phyloP scores from a whole-genome alignment of 2,113 vertebrate species.

The Eptesicus fuscus region DNA sequence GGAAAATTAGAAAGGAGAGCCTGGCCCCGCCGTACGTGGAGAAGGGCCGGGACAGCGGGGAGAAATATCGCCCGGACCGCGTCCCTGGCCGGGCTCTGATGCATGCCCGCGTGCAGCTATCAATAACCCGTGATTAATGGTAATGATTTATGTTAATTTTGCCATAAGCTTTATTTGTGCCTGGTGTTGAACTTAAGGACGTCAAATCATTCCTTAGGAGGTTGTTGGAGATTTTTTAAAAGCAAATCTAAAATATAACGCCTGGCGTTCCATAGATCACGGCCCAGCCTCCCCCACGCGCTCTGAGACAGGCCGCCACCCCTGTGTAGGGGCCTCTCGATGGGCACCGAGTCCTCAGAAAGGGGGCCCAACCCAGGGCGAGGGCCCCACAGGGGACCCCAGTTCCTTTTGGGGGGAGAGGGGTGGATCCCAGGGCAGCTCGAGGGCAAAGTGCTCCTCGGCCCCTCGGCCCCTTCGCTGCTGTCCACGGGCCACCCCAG shows the following conservation, averaged over 20 bases:
- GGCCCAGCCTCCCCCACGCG: conserved; percentile 59
- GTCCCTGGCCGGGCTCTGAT: conserved; percentile 75
- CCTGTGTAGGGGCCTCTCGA: neutral
- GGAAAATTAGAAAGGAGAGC: conserved; percentile 79
- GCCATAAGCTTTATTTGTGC: conserved; percentile 86
- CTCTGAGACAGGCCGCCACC: conserved; percentile 36
- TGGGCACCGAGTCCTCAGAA: neutral
- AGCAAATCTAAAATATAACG: conserved; percentile 77
- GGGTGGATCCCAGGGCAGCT: neutral
- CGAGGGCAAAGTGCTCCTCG: too few relatives aligned
- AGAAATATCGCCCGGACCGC: conserved; percentile 73
- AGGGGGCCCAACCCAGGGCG: neutral
- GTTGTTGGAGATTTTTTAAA: conserved; percentile 79
- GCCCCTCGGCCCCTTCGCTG: too few relatives aligned
- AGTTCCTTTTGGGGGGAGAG: fast-evolving
- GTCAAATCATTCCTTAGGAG: conserved; percentile 81
- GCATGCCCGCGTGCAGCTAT: conserved; percentile 79
- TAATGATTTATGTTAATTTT: conserved; percentile 88
- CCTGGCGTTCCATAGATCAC: conserved; percentile 79
- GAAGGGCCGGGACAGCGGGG: conserved; percentile 78
- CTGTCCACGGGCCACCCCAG: fast-evolving
- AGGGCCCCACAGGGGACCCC: neutral
- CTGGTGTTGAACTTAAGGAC: conserved; percentile 80
- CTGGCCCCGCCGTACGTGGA: conserved; percentile 58
- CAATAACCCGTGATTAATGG: conserved; percentile 84